phyloP scores from a whole-genome alignment of 2,888 invertebrate species.

The Pachycephus smyrnensis region DNA sequence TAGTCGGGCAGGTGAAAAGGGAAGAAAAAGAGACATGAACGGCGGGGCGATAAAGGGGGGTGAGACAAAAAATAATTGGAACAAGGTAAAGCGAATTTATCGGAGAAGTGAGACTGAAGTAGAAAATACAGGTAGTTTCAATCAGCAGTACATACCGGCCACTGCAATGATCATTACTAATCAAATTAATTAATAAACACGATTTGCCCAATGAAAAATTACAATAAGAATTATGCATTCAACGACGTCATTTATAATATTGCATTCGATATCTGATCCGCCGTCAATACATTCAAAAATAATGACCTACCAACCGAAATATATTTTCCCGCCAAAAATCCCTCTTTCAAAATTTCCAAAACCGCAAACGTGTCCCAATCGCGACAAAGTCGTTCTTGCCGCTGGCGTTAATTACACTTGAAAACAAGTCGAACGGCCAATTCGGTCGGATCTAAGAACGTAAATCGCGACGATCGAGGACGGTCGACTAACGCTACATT shows the following conservation, averaged over 20 bases:
- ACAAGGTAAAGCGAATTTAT: background rate
- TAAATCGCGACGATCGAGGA: too few species aligned
- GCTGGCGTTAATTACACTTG: too few species aligned
- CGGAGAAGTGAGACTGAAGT: background rate
- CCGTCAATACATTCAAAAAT: background rate
- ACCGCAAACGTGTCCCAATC: too few species aligned
- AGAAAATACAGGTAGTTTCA: background rate
- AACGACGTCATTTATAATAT: background rate
- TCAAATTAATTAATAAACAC: background rate
- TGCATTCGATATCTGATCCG: background rate
- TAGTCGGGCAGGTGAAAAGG: background rate
- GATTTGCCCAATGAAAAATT: background rate
- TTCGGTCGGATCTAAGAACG: too few species aligned
- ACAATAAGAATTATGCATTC: background rate
- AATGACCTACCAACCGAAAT: too few species aligned
- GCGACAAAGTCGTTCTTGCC: too few species aligned
- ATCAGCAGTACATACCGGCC: background rate
- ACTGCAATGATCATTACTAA: background rate
- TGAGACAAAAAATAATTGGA: background rate
- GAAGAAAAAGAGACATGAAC: background rate
- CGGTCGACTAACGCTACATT: slow-evolving; percentile 45
- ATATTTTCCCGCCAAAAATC: too few species aligned
- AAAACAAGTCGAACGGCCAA: too few species aligned
- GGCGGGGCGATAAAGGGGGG: background rate
- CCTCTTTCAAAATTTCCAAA: too few species aligned